Evolutionary conservation across 2,797 vertebrate species (phyloP).

Genomic region (Spinus olivaceus): DNA sequence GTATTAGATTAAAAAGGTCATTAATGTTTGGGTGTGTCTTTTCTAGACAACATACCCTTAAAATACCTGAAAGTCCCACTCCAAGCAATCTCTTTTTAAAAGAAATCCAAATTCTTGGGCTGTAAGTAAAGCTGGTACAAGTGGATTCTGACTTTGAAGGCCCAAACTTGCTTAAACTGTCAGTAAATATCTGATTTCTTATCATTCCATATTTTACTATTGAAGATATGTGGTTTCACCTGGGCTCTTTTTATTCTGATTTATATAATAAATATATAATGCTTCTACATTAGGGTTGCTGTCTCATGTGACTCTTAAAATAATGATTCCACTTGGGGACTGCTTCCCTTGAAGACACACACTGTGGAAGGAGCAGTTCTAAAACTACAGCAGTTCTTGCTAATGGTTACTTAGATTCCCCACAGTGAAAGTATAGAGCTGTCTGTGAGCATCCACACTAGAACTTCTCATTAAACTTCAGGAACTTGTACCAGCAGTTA

Average conservation of each 20-base stretch:
- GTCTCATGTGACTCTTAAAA: not conserved
- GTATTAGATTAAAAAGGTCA: not conserved
- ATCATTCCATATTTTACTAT: not conserved
- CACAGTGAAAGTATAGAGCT: not conserved
- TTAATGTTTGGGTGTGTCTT: not conserved
- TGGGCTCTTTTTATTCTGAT: not conserved
- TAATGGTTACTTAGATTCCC: not conserved
- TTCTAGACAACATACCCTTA: not conserved
- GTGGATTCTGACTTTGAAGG: not conserved
- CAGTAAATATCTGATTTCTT: not conserved
- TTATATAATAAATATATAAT: not conserved
- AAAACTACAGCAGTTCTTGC: not conserved
- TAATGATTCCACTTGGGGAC: not conserved
- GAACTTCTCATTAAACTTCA: not conserved
- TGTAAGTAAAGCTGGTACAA: not conserved
- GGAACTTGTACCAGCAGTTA: not conserved
- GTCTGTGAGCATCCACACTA: not conserved
- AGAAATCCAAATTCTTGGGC: not conserved
- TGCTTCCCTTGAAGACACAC: not conserved
- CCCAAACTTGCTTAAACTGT: not conserved
- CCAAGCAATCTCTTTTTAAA: not conserved
- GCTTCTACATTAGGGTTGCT: not conserved
- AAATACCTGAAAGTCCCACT: not conserved
- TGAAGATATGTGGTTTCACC: accelerated
- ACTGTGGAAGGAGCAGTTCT: not conserved